phyloP scores from a whole-genome alignment of 2,888 invertebrate genomes.

The Plebejus melissa region DNA sequence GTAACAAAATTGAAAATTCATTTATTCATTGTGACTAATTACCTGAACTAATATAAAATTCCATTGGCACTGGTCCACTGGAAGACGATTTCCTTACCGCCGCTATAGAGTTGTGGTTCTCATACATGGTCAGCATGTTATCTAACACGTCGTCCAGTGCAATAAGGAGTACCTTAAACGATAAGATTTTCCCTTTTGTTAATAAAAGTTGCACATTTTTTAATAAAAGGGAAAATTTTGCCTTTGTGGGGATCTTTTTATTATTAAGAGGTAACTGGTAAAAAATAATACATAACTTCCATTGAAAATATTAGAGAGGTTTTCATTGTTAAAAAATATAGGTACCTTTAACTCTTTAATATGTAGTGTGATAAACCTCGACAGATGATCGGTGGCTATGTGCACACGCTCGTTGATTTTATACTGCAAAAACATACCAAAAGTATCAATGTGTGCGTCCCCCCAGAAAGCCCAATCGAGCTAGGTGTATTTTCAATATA shows the following conservation, averaged over 20 bases:
- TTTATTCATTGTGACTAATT: constrained; percentile 16
- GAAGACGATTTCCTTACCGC: constrained; percentile 65
- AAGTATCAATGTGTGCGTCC: too few species aligned
- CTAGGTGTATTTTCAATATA: too few species aligned
- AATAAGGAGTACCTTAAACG: constrained; percentile 58
- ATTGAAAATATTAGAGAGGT: too few species aligned
- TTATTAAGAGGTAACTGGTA: too few species aligned
- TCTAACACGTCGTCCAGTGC: constrained; percentile 68
- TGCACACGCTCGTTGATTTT: constrained; percentile 67
- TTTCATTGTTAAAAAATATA: neutral
- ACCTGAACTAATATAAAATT: constrained; percentile 72
- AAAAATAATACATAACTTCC: too few species aligned
- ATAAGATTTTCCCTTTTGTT: neutral
- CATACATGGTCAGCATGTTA: constrained; percentile 73
- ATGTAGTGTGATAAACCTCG: constrained; percentile 61
- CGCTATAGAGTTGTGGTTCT: constrained; percentile 68
- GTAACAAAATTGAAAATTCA: too few species aligned
- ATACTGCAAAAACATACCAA: constrained; percentile 48
- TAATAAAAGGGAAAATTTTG: too few species aligned
- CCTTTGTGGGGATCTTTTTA: too few species aligned
- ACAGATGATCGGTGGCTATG: constrained; percentile 66
- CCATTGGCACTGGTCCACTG: constrained; percentile 67
- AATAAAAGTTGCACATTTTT: neutral
- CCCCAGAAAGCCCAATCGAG: too few species aligned
- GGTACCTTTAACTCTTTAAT: constrained; percentile 65